Base-by-base conservation (phyloP, 2,888 invertebrate species). In the Dicyrtoma fusca region DNA sequence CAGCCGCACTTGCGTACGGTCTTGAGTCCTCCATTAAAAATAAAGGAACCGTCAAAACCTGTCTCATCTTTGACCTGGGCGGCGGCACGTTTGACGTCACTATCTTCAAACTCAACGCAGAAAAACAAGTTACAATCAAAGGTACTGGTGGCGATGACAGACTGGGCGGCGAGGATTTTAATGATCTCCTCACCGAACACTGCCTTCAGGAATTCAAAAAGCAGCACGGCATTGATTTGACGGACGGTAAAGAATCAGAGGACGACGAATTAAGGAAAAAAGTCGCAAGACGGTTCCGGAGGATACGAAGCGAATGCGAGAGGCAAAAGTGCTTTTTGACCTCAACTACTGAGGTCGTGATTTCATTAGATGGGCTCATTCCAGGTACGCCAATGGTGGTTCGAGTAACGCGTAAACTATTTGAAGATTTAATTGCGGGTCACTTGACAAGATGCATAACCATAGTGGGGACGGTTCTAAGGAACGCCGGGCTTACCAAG, bases 121-220 rank as follows among this genome's bases (percentile, higher is more conserved):
- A 85, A 92, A 93, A 0, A 88, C 88, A 82, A 87, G 92, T 0
- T 92, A 92, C 0, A 34, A 8, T 34, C 34, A 34, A 34, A 8
- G 3, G 4, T 89, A 92, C 3, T 92, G 92, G 5, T 92, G 92
- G 0, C 92, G 92, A 90, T 82, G n/a, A n/a, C n/a, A n/a, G n/a
- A n/a, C n/a, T 94, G 77, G 93, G 93, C 80, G 87, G 87, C n/a
- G 87, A 87, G 79, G 87, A 87, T 78, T 87, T 87, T 75, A 87
- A n/a, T n/a, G n/a, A n/a, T n/a, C n/a, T n/a, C n/a, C n/a, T n/a
- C n/a, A n/a, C n/a, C n/a, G n/a, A n/a, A n/a, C n/a, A n/a, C n/a
- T n/a, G n/a, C n/a, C n/a, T n/a, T n/a, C n/a, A n/a, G n/a, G n/a
- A n/a, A n/a, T n/a, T n/a, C n/a, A n/a, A n/a, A n/a, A n/a, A n/a